A percentile compares a stretch with the other conserved stretches of the same genome.
These are phyloP conservation scores for Parascotia fuliginaria DNA, from an alignment of 2,888 invertebrate genomes.

Conservation along the genomic window DNA sequence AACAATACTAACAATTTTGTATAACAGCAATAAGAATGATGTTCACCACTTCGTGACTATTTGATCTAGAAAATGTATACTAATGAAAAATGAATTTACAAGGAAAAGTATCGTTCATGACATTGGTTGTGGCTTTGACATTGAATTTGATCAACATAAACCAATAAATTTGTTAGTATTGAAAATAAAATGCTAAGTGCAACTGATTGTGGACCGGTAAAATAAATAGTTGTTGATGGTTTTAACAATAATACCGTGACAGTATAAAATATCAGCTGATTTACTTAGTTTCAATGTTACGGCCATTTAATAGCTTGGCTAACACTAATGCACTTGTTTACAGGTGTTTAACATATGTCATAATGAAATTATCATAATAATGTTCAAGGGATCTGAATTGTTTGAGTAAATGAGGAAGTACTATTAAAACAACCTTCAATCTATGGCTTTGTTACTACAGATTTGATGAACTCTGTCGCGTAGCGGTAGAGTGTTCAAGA, in stretches of 20 bases:
- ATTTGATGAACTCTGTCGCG: no score
- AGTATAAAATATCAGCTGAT: constrained; percentile 26
- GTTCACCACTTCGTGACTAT: no score
- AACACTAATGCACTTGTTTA: constrained; percentile 19
- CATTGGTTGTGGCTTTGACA: background rate
- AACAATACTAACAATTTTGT: no score
- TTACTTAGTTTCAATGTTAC: constrained; percentile 21
- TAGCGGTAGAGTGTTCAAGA: no score
- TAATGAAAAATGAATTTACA: background rate
- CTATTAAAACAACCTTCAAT: background rate
- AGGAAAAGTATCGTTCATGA: no score
- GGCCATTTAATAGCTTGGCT: constrained; percentile 24
- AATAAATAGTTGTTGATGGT: constrained; percentile 13
- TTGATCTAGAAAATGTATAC: background rate
- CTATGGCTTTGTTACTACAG: background rate
- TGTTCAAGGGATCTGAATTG: constrained; percentile 19
- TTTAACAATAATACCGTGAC: constrained; percentile 20
- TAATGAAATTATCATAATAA: constrained; percentile 30
- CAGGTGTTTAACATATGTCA: constrained; percentile 15
- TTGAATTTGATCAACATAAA: background rate
- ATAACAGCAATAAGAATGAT: no score
- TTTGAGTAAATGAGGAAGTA: background rate
- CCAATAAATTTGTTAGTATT: background rate
- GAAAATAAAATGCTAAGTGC: background rate
- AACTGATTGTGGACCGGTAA: background rate